Base-by-base conservation (phyloP, 2,113 vertebrate species). In the Planiliza haematocheilus region DNA sequence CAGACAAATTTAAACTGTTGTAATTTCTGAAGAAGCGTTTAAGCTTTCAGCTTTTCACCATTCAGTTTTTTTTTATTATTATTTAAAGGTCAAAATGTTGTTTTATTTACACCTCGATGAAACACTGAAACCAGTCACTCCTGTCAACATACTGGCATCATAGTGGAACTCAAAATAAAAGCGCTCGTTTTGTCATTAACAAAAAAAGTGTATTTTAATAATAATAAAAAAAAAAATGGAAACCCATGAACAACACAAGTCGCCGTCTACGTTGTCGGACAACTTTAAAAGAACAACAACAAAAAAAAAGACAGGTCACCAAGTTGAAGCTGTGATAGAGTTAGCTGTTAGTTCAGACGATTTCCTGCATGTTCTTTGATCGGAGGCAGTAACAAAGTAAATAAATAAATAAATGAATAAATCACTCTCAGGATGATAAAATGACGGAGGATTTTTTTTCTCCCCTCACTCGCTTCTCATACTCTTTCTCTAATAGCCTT, bases 401-500 rank as follows among this genome's bases (percentile, higher is more conserved):
- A 66, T 48, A 57, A 6, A 24, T 10, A 52, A 30, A 8, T 39
- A 13, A 55, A 77, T 41, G 17, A 43, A 51, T 10, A 53, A 80
- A 75, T 41, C 10, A 53, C 13, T 61, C 36, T 51, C 38, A 36
- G 52, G 2, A 67, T 65, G 46, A 65, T 51, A 18, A 66, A 82
- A 50, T 48, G 7, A 76, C 53, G 57, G 17, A 34, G 16, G 7
- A 17, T 41, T 49, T 38, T 36, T 1, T 49, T 38, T 36, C 0
- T 13, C 5, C 14, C 10, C 10, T n/a, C 52, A 2, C 7, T n/a
- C 11, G 39, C 16, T 30, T 43, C 20, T 59, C 18, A 18, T 18
- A 43, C 24, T 30, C 45, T 63, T 8, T 66, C n/a, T 51, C 51
- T 74, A 75, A 80, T 70, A 34, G 49, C 20, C 49, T 58, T 71